Conservation (phyloP, 2,113 vertebrate species). For the Chitala chitala region DNA sequence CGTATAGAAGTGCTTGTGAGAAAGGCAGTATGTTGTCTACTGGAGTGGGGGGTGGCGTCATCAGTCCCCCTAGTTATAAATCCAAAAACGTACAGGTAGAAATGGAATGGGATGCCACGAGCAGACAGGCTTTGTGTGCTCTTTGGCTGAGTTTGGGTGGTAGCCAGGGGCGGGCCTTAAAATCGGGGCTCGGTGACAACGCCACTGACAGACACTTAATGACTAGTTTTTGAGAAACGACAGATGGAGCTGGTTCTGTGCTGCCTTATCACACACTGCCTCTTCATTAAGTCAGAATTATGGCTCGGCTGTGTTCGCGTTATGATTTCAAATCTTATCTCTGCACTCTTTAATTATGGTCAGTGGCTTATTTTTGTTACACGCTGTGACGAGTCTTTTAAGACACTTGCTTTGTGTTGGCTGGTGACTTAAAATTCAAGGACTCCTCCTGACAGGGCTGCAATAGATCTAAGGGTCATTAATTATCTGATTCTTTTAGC, state of each 20-base stretch:
- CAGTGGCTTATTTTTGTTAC: background rate
- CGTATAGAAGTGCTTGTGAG: no score
- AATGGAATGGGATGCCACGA: background rate
- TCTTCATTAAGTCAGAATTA: conserved; percentile 13
- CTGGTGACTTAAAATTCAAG: background rate
- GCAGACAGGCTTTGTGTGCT: background rate
- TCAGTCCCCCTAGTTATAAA: no score
- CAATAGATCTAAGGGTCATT: conserved; percentile 59
- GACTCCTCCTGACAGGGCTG: conserved; percentile 49
- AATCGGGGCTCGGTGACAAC: background rate
- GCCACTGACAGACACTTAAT: background rate
- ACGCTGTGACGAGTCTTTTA: background rate
- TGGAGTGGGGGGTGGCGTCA: no score
- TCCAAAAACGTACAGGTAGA: background rate
- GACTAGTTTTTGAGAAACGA: background rate
- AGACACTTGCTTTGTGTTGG: background rate
- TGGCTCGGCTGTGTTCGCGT: background rate
- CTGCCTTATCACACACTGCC: background rate
- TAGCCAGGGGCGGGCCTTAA: background rate
- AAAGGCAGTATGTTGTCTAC: no score
- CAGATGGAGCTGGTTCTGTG: background rate
- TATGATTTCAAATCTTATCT: conserved; percentile 1
- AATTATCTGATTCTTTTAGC: conserved; percentile 53
- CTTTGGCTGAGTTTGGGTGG: background rate
- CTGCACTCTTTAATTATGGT: conserved; percentile 1